phyloP scores from a whole-genome alignment of 2,888 invertebrate species.

The Agriopis marginaria region DNA sequence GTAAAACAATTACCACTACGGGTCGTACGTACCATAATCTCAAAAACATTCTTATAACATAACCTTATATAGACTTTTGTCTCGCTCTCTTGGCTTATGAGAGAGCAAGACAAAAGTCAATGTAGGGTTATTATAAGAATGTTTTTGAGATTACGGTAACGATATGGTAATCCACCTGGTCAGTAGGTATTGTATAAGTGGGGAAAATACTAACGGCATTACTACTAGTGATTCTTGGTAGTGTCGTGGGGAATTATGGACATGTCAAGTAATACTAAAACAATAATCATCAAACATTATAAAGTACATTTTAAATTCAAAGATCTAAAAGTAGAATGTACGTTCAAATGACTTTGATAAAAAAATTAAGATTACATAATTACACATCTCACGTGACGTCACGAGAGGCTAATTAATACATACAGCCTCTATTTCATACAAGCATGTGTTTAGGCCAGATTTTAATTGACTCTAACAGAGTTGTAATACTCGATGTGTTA shows the following conservation, averaged over 20 bases:
- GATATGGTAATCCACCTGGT: no score
- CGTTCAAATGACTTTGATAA: neutral
- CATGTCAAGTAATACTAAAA: neutral
- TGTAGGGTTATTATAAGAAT: no score
- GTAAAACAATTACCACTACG: no score
- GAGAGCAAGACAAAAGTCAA: no score
- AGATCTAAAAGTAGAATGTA: neutral
- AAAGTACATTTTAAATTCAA: neutral
- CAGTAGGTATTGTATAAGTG: no score
- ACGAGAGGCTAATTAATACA: slow-evolving; percentile 5
- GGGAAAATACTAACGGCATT: no score
- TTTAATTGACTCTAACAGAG: slow-evolving; percentile 29
- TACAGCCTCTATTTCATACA: slow-evolving; percentile 11
- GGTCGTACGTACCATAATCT: no score
- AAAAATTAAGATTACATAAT: slow-evolving; percentile 28
- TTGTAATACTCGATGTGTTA: slow-evolving; percentile 23
- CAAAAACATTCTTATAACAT: no score
- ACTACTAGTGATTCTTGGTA: neutral
- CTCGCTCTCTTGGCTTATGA: no score
- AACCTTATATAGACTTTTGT: no score
- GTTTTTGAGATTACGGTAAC: no score
- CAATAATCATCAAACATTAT: no score
- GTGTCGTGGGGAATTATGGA: neutral
- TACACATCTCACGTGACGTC: slow-evolving; percentile 11
- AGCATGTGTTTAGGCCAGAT: slow-evolving; percentile 19